Percentiles rank a stretch among this genome's conserved stretches.
These are phyloP conservation scores for Agrochola lota DNA, from an alignment of 2,888 invertebrate genomes.

Conservation along the genomic window DNA sequence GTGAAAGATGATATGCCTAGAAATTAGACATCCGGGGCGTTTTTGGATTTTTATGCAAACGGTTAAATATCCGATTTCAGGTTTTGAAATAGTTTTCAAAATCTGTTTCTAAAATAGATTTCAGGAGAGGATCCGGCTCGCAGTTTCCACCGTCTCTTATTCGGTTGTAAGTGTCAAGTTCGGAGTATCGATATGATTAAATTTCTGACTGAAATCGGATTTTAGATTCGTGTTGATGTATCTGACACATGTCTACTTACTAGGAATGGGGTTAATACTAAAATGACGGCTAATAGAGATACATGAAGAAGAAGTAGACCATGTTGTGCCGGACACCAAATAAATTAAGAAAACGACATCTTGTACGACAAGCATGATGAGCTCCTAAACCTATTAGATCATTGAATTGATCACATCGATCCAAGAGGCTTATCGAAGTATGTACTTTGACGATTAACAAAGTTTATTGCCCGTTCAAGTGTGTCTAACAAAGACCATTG, in stretches of 20 bases:
- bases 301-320: background rate
- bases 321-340: background rate
- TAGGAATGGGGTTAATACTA: background rate
- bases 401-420: background rate
- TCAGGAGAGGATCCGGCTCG: too few relatives aligned
- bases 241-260: background rate
- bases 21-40: background rate
- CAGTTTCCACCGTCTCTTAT: too few relatives aligned
- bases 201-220: too few relatives aligned
- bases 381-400: too few relatives aligned
- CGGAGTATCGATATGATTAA: too few relatives aligned
- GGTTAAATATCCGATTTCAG: too few relatives aligned
- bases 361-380: background rate
- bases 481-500: slow-evolving; percentile 25
- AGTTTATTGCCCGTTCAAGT: slow-evolving; percentile 27
- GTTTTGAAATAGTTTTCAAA: too few relatives aligned
- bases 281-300: too few relatives aligned
- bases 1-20: background rate
- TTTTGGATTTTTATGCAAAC: too few relatives aligned
- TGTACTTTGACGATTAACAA: slow-evolving; percentile 15
- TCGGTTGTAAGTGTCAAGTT: too few relatives aligned
- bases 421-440: background rate
- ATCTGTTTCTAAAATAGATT: too few relatives aligned
- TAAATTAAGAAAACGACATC: background rate
- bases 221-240: too few relatives aligned